Base-by-base conservation (phyloP, 2,113 vertebrate genomes). In the Oryzias melastigma region DNA sequence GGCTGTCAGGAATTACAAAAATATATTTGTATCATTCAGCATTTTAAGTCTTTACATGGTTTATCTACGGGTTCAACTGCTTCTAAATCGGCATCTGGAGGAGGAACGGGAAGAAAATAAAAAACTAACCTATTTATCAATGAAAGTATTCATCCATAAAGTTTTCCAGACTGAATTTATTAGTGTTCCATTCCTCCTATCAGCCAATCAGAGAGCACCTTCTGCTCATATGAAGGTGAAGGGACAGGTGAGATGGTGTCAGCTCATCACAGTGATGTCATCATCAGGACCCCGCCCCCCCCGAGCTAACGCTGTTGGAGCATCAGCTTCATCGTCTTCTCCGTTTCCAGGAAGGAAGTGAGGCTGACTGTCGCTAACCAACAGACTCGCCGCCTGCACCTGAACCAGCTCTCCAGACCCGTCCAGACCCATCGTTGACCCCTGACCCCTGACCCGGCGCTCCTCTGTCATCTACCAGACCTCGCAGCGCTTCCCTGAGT, bases 401-500 rank as follows among this genome's bases (percentile, higher is more conserved):
- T 35, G 35, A 35, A 10, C 25, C 25, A 25, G 25, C 25, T 5
- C 43, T 12, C 44, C 44, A n/a, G 15, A 16, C 42, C 14, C 14
- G 42, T 17, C 44, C 2, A 17, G n/a, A n/a, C n/a, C n/a, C n/a
- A n/a, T n/a, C 22, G 22, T 22, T 22, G 22, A 22, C 22, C 22
- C 45, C 8, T n/a, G 16, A 18, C 45, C 45, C n/a, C n/a, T 7
- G 6, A 3, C 15, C 12, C 1, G 0, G 12, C 29, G 43, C 8
- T 19, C 18, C 12, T 45, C 4, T 4, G 14, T 6, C 5, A 43
- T 76, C 92, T 95, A 99, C 97, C 97, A 99, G 79, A 99, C 97
- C 80, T 97, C 96, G 62, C 97, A 99, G 85, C 93, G 93, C 80
- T 84, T 93, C 69, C 95, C 95, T 0, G 94, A 92, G 92, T 98